A percentile compares a stretch with the other conserved stretches of the same genome.
Conservation (phyloP, 2,888 invertebrate genomes). For the Ornithoptera priamus region DNA sequence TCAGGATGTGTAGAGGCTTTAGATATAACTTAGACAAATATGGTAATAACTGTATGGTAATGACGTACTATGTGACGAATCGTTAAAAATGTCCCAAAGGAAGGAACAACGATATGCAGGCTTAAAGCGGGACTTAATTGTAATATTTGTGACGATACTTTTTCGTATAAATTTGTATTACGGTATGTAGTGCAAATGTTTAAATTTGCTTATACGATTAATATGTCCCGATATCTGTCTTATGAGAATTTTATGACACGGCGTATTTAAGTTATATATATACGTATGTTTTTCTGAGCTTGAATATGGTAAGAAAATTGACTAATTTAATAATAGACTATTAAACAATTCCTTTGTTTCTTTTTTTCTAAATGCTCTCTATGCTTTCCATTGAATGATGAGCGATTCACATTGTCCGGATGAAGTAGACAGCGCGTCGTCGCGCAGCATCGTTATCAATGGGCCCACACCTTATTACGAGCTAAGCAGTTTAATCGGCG, state of each 20-base stretch:
- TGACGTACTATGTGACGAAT: slow-evolving; percentile 27
- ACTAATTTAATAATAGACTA: neutral
- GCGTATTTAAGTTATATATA: neutral
- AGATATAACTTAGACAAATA: slow-evolving; percentile 9
- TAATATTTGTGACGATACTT: slow-evolving; percentile 4
- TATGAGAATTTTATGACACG: neutral
- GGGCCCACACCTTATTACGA: slow-evolving; percentile 17
- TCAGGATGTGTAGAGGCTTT: slow-evolving; percentile 12
- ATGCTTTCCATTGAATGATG: neutral
- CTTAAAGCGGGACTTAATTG: neutral
- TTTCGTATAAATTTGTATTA: slow-evolving; percentile 9
- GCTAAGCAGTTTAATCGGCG: slow-evolving; percentile 22
- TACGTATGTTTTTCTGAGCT: neutral
- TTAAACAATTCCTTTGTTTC: neutral
- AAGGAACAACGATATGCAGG: neutral
- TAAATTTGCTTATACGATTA: neutral
- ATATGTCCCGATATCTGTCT: neutral
- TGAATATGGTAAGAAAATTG: neutral
- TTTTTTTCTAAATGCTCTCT: neutral
- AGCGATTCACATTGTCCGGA: neutral
- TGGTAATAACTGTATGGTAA: slow-evolving; percentile 4
- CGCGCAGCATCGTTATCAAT: slow-evolving; percentile 20
- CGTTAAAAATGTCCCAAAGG: neutral
- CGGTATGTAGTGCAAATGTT: neutral
- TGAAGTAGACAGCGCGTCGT: slow-evolving; percentile 28